Evolutionary conservation across 2,888 invertebrate species (phyloP).

Genomic region (Acrobasis suavella): DNA sequence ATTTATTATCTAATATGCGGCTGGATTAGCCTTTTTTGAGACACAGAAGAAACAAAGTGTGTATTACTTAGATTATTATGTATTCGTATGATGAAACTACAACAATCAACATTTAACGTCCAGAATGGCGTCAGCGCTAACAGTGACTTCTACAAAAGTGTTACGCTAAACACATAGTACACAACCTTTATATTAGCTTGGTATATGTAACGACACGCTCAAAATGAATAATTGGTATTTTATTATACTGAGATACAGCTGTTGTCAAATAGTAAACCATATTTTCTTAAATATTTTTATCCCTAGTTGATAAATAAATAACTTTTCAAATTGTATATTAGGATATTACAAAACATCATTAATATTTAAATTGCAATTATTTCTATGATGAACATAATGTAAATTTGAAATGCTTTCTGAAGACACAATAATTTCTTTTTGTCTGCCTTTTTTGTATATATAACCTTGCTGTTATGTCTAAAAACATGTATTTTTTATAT

Average conservation of each 20-base stretch:
- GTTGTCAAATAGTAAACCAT: no score
- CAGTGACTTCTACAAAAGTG: conserved; percentile 38
- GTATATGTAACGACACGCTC: conserved; percentile 30
- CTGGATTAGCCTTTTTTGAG: not conserved
- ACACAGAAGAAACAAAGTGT: conserved; percentile 22
- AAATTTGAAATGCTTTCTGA: no score
- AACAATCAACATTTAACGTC: conserved; percentile 52
- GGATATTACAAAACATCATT: no score
- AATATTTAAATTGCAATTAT: no score
- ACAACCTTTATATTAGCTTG: conserved; percentile 64
- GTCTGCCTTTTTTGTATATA: not conserved
- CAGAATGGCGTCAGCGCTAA: conserved; percentile 32
- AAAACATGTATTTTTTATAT: not conserved
- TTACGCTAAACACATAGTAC: conserved; percentile 54
- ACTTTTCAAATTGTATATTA: no score
- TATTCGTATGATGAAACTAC: conserved; percentile 38
- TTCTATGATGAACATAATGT: no score
- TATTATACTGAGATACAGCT: no score
- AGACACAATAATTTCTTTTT: not conserved
- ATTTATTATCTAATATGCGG: not conserved
- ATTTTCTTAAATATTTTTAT: no score
- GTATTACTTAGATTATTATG: conserved; percentile 28
- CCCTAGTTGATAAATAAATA: no score
- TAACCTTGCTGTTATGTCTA: not conserved
- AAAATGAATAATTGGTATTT: not conserved